Conservation (phyloP, 2,797 vertebrate genomes). For the Crenichthys baileyi region DNA sequence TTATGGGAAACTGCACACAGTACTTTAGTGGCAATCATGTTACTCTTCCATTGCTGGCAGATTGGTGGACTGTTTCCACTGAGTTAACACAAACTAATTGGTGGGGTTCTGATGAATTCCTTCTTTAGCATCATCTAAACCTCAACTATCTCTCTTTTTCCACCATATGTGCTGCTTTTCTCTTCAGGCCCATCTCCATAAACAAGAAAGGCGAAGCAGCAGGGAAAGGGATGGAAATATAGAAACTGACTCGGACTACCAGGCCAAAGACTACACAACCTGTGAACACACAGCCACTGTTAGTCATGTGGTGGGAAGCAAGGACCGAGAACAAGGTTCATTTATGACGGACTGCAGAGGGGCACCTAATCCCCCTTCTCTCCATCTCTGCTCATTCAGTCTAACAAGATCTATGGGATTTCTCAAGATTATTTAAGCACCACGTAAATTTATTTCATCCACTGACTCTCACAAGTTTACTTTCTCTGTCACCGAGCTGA, state of each 20-base stretch:
- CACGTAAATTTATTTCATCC: conserved; percentile 56
- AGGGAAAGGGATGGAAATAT: conserved; percentile 48
- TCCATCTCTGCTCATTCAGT: conserved; percentile 6
- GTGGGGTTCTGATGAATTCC: conserved; percentile 69
- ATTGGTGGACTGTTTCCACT: conserved; percentile 10
- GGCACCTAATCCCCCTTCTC: conserved; percentile 34
- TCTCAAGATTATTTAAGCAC: conserved; percentile 53
- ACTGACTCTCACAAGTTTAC: conserved; percentile 38
- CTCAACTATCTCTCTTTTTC: conserved; percentile 63
- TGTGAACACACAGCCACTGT: conserved; percentile 69
- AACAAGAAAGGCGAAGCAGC: conserved; percentile 36
- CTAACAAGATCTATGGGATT: conserved; percentile 29
- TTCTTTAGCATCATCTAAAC: conserved; percentile 66
- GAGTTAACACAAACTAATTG: conserved; percentile 58
- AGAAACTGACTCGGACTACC: conserved; percentile 37
- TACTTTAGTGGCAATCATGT: neutral
- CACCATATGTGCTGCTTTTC: conserved; percentile 48
- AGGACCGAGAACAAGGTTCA: conserved; percentile 73
- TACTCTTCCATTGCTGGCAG: neutral
- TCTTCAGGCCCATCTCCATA: conserved; percentile 21
- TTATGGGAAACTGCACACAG: neutral
- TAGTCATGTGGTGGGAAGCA: conserved; percentile 48
- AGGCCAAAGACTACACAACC: conserved; percentile 24
- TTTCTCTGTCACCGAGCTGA: conserved; percentile 55
- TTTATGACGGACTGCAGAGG: conserved; percentile 65